Conservation (phyloP, 1,140 invertebrate species). For the Globodera ellingtonae region DNA sequence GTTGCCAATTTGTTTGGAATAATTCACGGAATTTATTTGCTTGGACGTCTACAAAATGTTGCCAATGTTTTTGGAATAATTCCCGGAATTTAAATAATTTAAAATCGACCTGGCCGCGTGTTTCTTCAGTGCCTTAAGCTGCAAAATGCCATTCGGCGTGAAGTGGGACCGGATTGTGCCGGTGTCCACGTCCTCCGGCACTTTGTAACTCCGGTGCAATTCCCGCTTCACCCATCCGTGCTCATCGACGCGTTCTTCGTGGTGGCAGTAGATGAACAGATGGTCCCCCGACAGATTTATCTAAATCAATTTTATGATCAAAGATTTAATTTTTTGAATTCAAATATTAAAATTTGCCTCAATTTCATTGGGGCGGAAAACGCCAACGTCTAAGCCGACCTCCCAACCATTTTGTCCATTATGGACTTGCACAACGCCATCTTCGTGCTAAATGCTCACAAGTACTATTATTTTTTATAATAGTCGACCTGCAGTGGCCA, state of each 20-base stretch:
- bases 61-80: not conserved
- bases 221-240: slow-evolving; percentile 61
- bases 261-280: slow-evolving; percentile 60
- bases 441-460: not conserved
- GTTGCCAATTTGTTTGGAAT: not conserved
- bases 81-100: not conserved
- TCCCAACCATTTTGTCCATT: slow-evolving; percentile 60
- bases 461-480: not conserved
- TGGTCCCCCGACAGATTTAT: slow-evolving; percentile 59
- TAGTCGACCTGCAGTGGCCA: slow-evolving; percentile 21
- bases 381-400: slow-evolving; percentile 60
- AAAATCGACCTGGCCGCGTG: not conserved
- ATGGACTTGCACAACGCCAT: slow-evolving; percentile 52
- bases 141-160: slow-evolving; percentile 16
- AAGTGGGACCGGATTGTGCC: slow-evolving; percentile 19
- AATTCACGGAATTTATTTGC: not conserved
- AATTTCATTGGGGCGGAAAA: slow-evolving; percentile 62
- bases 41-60: not conserved
- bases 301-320: slow-evolving; percentile 25
- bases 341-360: slow-evolving; percentile 39
- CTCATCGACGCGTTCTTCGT: slow-evolving; percentile 56
- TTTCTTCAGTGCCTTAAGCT: slow-evolving; percentile 18
- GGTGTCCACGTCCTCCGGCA: slow-evolving; percentile 20
- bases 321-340: not conserved
- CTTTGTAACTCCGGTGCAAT: slow-evolving; percentile 59